Conservation (phyloP, 92 coral and sea anemone species). For the Scolanthus callimorphus region DNA sequence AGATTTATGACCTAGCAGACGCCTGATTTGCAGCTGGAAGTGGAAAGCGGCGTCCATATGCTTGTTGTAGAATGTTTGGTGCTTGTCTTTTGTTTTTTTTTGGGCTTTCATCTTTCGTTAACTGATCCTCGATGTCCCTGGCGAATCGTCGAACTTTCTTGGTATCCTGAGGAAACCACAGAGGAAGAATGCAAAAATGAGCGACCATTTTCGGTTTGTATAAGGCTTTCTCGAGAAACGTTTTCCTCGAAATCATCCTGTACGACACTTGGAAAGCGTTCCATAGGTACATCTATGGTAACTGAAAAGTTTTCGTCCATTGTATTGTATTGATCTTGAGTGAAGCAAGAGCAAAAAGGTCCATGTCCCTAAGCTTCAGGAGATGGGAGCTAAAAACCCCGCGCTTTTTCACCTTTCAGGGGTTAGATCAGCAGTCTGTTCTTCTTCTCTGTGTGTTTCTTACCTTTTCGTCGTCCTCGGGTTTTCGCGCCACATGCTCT, state of each 20-base stretch:
- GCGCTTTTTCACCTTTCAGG: constrained; percentile 6
- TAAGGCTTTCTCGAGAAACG: too few relatives aligned
- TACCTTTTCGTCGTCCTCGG: constrained; percentile 19
- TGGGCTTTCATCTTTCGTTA: neutral
- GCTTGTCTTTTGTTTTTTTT: constrained; percentile 21
- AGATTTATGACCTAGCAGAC: neutral
- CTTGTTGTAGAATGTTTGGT: neutral
- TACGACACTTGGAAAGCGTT: too few relatives aligned
- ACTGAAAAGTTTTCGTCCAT: too few relatives aligned
- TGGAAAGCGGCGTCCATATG: neutral
- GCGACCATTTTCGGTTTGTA: too few relatives aligned
- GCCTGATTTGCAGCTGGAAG: constrained; percentile 5
- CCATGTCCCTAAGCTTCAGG: too few relatives aligned
- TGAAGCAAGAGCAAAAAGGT: too few relatives aligned
- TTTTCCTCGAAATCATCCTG: too few relatives aligned
- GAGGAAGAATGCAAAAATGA: too few relatives aligned
- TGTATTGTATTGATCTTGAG: too few relatives aligned
- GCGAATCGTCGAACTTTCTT: constrained; percentile 18
- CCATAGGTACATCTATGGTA: too few relatives aligned
- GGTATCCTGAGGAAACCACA: constrained; percentile 7
- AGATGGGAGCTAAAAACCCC: neutral
- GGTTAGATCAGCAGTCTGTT: too few relatives aligned
- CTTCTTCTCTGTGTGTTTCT: too few relatives aligned
- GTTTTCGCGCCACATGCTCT: constrained; percentile 57
- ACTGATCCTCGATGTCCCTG: constrained; percentile 21